phyloP scores from a whole-genome alignment of 2,797 vertebrate species.

The Molossus molossus region DNA sequence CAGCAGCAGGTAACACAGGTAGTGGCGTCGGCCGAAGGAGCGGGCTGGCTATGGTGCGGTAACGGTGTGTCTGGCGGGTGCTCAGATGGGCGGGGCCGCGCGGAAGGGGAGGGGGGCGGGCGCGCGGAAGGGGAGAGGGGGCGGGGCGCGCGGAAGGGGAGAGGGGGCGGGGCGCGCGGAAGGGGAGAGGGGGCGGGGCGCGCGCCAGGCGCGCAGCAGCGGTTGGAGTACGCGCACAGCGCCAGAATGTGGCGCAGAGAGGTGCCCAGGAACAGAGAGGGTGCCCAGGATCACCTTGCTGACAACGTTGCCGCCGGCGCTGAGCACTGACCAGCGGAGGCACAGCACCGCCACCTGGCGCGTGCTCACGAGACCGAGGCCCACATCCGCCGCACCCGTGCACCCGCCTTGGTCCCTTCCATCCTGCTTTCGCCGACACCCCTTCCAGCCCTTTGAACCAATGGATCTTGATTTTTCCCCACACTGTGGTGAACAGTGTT shows the following conservation, averaged over 20 bases:
- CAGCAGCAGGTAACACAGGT: constrained; percentile 96
- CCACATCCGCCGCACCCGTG: constrained; percentile 85
- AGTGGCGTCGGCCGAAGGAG: constrained; percentile 93
- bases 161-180: constrained; percentile 90
- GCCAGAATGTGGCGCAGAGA: constrained; percentile 92
- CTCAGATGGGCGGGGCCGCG: constrained; percentile 83
- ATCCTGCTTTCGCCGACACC: constrained; percentile 48
- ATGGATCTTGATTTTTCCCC: neutral
- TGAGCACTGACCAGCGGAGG: constrained; percentile 96
- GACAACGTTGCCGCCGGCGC: constrained; percentile 96
- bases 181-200: constrained; percentile 86
- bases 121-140: constrained; percentile 83
- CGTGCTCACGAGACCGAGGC: constrained; percentile 91
- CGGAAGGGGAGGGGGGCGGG: constrained; percentile 79
- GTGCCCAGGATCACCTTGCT: constrained; percentile 97
- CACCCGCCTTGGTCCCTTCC: constrained; percentile 72
- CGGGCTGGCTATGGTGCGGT: constrained; percentile 85
- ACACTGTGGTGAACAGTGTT: neutral
- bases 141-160: constrained; percentile 13
- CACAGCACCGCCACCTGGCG: constrained; percentile 94
- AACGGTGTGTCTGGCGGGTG: constrained; percentile 87
- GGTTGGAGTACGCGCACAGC: constrained; percentile 96
- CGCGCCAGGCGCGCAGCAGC: constrained; percentile 96
- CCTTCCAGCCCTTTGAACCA: constrained; percentile 65
- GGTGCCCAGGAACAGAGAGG: constrained; percentile 96